Percentiles rank a stretch among this genome's conserved stretches.
Conservation (phyloP, 2,888 invertebrate species). For the Sicus ferrugineus region DNA sequence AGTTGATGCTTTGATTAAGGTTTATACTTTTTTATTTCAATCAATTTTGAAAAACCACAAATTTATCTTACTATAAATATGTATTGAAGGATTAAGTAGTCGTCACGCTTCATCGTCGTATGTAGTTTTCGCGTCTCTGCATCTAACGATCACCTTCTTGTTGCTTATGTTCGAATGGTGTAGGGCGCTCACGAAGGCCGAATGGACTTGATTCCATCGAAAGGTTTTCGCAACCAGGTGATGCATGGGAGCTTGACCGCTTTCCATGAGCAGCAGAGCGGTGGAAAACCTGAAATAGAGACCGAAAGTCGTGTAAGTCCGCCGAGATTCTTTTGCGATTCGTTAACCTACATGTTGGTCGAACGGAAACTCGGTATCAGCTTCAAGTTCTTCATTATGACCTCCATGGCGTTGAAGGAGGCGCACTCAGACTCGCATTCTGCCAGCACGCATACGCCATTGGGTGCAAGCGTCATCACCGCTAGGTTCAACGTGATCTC, state of each 20-base stretch:
- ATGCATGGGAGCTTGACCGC: slow-evolving; percentile 48
- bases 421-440: slow-evolving; percentile 57
- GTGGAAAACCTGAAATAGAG: slow-evolving; percentile 50
- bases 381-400: slow-evolving; percentile 56
- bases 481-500: slow-evolving; percentile 55
- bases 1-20: not conserved
- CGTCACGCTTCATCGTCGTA: slow-evolving; percentile 3
- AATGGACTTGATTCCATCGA: slow-evolving; percentile 44
- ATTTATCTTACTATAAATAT: slow-evolving; percentile 21
- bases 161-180: slow-evolving; percentile 52
- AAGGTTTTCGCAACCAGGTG: slow-evolving; percentile 47
- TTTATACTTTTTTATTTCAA: slow-evolving; percentile 14
- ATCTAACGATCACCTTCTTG: slow-evolving; percentile 52
- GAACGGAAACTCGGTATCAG: slow-evolving; percentile 56
- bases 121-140: slow-evolving; percentile 34
- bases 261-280: slow-evolving; percentile 52
- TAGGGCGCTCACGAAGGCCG: slow-evolving; percentile 51
- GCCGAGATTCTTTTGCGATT: too few relatives aligned
- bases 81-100: slow-evolving; percentile 7
- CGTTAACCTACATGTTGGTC: slow-evolving; percentile 57
- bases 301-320: not conserved
- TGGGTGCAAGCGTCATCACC: slow-evolving; percentile 52
- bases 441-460: slow-evolving; percentile 52
- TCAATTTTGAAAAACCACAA: slow-evolving; percentile 19
- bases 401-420: slow-evolving; percentile 54